Base-by-base conservation (phyloP, 2,797 vertebrate genomes). In the Pseudotriccus pelzelni region DNA sequence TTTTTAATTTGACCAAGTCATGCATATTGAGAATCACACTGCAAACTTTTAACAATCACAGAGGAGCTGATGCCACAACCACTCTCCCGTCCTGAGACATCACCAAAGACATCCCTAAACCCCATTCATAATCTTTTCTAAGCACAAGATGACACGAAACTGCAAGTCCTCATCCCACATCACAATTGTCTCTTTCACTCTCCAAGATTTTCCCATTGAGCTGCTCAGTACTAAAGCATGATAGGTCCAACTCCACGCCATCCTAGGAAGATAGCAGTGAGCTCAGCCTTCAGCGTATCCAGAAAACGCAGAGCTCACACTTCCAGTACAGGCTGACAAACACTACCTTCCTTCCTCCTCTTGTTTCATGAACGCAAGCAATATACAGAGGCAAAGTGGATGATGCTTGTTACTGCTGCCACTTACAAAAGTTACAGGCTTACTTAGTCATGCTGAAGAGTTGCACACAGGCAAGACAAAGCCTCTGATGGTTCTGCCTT, bases 231-330 rank as follows among this genome's bases (percentile, higher is more conserved):
- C 69, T 49, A 60, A 58, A 53, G 19, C 12, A 58, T 28, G 47
- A 59, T 0, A 12, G 24, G 24, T 9, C 15, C 44, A 55, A 52
- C 9, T 2, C 43, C 30, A 30, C 0, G 1, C 17, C 66, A 55
- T 0, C 3, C 5, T 19, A 12, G 19, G 28, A 87, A 62, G 14
- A 41, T 79, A 68, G 50, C 0, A 3, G 5, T 7, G 22, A 92
- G 53, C 19, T 84, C 34, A 34, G 56, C 47, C 37, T 67, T 87
- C 66, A 72, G 32, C 86, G 58, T 10, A 84, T 6, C 9, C 58
- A 74, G n/a, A 92, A 89, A 44, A 86, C 30, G 36, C 68, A 64
- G 21, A 77, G 14, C 56, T 83, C 25, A 4, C 13, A n/a, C 32
- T 44, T 47, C 25, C 63, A 47, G 18, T 12, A 7, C 1, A 18